Conservation (phyloP, 2,113 vertebrate species). For the Perognathus longimembris region DNA sequence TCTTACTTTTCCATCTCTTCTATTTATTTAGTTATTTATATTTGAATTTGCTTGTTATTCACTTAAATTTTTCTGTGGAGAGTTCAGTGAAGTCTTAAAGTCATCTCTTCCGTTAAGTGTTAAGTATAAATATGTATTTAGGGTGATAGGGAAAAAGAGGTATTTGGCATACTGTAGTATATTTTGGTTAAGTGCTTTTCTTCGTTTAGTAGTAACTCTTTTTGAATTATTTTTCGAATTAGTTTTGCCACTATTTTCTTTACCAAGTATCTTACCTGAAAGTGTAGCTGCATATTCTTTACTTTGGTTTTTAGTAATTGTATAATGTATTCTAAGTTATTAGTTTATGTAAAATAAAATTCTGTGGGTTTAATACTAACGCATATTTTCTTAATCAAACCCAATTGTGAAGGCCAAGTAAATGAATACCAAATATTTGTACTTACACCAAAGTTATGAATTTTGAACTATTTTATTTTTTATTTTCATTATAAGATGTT, state of each 20-base stretch:
- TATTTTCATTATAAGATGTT: conserved; percentile 3
- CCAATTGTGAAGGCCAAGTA: not conserved
- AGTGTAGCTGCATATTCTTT: conserved; percentile 14
- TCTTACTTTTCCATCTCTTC: not conserved
- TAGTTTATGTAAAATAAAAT: conserved; percentile 20
- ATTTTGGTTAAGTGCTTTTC: not conserved
- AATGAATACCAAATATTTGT: not conserved
- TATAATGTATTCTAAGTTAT: not conserved
- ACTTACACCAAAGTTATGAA: not conserved
- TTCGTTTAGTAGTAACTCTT: not conserved
- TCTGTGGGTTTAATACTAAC: not conserved
- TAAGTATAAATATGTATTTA: not conserved
- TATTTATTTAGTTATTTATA: not conserved
- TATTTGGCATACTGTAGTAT: not conserved
- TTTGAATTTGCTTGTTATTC: not conserved
- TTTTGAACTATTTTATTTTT: no score
- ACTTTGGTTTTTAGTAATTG: conserved; percentile 28
- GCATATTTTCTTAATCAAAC: not conserved
- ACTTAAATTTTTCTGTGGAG: not conserved
- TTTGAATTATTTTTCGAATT: not conserved
- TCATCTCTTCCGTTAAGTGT: not conserved
- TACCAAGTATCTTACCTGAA: not conserved
- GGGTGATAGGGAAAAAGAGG: not conserved
- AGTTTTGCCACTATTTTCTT: not conserved
- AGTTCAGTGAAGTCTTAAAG: not conserved